Evolutionary conservation across 1,140 invertebrate genomes (phyloP).

Genomic region (Geopemphigus sp.): DNA sequence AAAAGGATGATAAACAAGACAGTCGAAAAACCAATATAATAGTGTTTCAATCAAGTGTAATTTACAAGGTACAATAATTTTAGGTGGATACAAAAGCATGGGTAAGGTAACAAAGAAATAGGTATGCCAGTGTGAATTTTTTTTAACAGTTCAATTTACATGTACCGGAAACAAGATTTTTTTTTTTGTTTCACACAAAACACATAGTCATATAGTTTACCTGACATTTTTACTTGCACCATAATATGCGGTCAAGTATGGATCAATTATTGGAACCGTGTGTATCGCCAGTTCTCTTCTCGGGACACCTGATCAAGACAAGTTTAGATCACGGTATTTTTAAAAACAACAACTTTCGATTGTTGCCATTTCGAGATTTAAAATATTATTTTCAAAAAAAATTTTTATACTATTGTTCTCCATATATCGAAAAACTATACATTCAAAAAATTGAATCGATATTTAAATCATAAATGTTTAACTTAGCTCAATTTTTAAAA

Average conservation of each 20-base stretch:
- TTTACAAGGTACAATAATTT: slow-evolving; percentile 21
- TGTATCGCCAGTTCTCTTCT: slow-evolving; percentile 43
- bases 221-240: slow-evolving; percentile 48
- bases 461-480: background rate
- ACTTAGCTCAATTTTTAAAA: background rate
- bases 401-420: background rate
- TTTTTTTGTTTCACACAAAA: slow-evolving; percentile 41
- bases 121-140: background rate
- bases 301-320: slow-evolving; percentile 45
- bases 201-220: slow-evolving; percentile 35
- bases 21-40: background rate
- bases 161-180: background rate
- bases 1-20: slow-evolving; percentile 15
- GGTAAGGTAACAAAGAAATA: slow-evolving; percentile 10
- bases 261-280: slow-evolving; percentile 48
- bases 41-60: background rate
- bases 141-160: background rate
- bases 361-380: background rate
- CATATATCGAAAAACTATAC: background rate
- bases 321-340: slow-evolving; percentile 35
- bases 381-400: background rate
- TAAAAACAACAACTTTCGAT: slow-evolving; percentile 1
- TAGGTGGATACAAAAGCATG: slow-evolving; percentile 14
- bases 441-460: background rate
- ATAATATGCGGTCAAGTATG: slow-evolving; percentile 49